Evolutionary conservation across 35 echinoderm and acorn worm genomes (phyloP).

Genomic region (Diadema setosum): DNA sequence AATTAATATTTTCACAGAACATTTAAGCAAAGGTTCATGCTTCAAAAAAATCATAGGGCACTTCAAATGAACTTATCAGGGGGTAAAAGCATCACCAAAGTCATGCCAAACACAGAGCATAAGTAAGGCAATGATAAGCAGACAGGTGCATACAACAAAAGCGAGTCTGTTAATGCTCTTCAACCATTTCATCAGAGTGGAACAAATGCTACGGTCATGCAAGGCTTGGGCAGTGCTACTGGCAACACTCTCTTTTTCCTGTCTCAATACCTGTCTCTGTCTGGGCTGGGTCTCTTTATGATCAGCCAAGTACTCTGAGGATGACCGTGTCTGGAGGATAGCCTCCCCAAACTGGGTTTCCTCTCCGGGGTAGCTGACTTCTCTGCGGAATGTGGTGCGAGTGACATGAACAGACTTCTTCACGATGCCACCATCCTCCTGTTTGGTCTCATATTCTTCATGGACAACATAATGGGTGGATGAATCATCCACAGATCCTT

Average conservation of each 20-base stretch:
- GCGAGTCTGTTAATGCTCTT: background rate
- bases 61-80: too few relatives aligned
- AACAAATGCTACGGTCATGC: background rate
- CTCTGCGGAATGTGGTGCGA: conserved; percentile 7
- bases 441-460: conserved; percentile 1
- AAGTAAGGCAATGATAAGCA: background rate
- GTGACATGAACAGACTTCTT: conserved; percentile 14
- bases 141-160: background rate
- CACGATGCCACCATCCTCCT: background rate
- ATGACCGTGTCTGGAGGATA: background rate
- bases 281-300: background rate
- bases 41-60: too few relatives aligned
- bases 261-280: conserved; percentile 3
- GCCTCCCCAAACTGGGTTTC: background rate
- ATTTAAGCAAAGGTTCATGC: too few relatives aligned
- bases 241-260: background rate
- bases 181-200: background rate
- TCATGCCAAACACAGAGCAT: too few relatives aligned
- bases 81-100: too few relatives aligned
- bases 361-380: background rate
- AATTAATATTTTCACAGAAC: too few relatives aligned
- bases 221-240: background rate
- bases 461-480: background rate
- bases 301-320: background rate
- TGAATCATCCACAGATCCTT: conserved; percentile 1